phyloP scores from a whole-genome alignment of 2,113 vertebrate genomes.

The Tachysurus fulvidraco region DNA sequence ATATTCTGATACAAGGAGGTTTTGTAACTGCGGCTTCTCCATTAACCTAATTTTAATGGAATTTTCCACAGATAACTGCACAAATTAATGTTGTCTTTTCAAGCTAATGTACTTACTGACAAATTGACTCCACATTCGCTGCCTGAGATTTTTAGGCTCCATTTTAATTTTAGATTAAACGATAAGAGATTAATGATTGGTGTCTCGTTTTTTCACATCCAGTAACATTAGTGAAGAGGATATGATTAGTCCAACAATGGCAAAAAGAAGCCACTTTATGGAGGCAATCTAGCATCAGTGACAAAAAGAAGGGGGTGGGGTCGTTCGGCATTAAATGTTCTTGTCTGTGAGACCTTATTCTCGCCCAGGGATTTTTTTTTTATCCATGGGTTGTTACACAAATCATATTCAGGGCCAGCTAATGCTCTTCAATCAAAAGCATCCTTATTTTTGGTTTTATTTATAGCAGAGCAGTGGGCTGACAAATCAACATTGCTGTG shows the following conservation, averaged over 20 bases:
- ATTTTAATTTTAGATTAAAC: constrained; percentile 75
- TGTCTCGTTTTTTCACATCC: constrained; percentile 79
- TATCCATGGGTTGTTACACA: constrained; percentile 48
- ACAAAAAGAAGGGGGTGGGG: constrained; percentile 62
- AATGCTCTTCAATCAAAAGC: constrained; percentile 23
- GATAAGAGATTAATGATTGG: constrained; percentile 74
- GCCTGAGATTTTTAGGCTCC: constrained; percentile 57
- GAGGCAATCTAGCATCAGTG: constrained; percentile 69
- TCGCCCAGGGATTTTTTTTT: constrained; percentile 59
- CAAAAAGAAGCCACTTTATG: constrained; percentile 74
- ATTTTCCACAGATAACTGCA: constrained; percentile 75
- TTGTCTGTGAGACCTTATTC: constrained; percentile 62
- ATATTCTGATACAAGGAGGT: constrained; percentile 65
- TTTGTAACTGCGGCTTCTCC: constrained; percentile 72
- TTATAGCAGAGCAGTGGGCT: constrained; percentile 61
- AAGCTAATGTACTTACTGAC: constrained; percentile 70
- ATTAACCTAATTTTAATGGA: constrained; percentile 80
- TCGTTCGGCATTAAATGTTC: constrained; percentile 59
- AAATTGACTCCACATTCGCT: constrained; percentile 76
- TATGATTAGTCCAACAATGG: constrained; percentile 78
- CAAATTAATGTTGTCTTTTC: constrained; percentile 78
- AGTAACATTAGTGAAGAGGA: constrained; percentile 77
- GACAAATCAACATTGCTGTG: constrained; percentile 55
- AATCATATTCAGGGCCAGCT: constrained; percentile 10
- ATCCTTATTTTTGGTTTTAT: constrained; percentile 71